A percentile compares a stretch with the other conserved stretches of the same genome.
These are phyloP conservation scores for Callosobruchus maculatus DNA, from an alignment of 2,888 invertebrate genomes.

Conservation along the genomic window DNA sequence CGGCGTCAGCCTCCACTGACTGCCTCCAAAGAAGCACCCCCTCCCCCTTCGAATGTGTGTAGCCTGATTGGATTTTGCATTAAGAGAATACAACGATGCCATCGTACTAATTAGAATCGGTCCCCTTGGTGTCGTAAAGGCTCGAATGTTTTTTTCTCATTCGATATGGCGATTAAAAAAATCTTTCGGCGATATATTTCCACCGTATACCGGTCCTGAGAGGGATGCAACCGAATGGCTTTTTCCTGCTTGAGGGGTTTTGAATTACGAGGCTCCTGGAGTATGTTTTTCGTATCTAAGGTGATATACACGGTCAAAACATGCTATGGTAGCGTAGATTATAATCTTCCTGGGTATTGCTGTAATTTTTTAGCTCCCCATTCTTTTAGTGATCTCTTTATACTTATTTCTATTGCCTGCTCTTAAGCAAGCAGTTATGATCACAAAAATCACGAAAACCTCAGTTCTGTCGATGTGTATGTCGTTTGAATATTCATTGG, in stretches of 20 bases:
- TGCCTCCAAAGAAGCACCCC: not conserved
- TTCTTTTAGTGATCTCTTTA: too few species aligned
- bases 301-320: not conserved
- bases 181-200: constrained; percentile 18
- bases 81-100: constrained; percentile 32
- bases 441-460: too few species aligned
- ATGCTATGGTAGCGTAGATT: not conserved
- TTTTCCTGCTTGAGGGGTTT: not conserved
- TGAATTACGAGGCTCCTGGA: not conserved
- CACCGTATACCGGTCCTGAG: not conserved
- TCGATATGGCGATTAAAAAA: constrained; percentile 36
- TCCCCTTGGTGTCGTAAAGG: constrained; percentile 37
- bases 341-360: too few species aligned
- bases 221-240: not conserved
- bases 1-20: not conserved
- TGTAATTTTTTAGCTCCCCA: too few species aligned
- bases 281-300: not conserved
- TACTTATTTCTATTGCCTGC: too few species aligned
- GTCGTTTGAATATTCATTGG: too few species aligned
- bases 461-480: too few species aligned
- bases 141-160: constrained; percentile 32
- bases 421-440: too few species aligned
- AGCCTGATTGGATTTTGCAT: constrained; percentile 33
- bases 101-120: constrained; percentile 40
- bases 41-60: constrained; percentile 14